Evolutionary conservation across 2,888 invertebrate species (phyloP).

Genomic region (Coleophora flavipennella): DNA sequence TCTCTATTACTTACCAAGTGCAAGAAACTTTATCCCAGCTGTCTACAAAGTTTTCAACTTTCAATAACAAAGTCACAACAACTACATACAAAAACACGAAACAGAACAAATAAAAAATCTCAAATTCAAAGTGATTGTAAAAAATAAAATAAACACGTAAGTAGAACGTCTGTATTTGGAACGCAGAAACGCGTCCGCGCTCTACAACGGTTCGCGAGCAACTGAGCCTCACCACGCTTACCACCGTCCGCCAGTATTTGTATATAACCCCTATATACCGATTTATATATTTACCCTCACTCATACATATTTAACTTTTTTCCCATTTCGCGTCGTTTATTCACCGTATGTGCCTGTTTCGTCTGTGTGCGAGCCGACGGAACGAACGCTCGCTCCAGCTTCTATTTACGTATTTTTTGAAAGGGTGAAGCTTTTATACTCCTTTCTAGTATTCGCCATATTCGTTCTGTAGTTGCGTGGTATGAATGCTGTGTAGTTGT

Average conservation of each 20-base stretch:
- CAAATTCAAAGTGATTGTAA: background rate
- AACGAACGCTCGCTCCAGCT: conserved; percentile 36
- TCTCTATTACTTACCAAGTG: conserved; percentile 13
- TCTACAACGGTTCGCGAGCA: conserved; percentile 33
- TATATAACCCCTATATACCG: conserved; percentile 68
- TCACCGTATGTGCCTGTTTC: conserved; percentile 45
- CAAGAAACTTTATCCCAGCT: conserved; percentile 10
- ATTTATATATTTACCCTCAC: conserved; percentile 73
- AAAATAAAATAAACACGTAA: too few species aligned
- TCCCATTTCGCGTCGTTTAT: conserved; percentile 71
- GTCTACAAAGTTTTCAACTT: conserved; percentile 9
- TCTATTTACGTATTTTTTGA: conserved; percentile 70
- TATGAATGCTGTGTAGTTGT: conserved; percentile 59
- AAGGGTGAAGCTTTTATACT: conserved; percentile 70
- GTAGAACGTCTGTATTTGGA: too few species aligned
- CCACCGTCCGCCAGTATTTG: conserved; percentile 48
- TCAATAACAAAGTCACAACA: conserved; percentile 6
- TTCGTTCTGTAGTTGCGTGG: conserved; percentile 57
- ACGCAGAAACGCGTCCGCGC: background rate
- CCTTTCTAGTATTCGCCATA: conserved; percentile 62
- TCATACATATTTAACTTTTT: conserved; percentile 73
- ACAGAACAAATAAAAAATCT: too few species aligned
- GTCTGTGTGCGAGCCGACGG: conserved; percentile 50
- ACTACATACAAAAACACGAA: background rate
- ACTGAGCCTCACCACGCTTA: conserved; percentile 42